Percentiles rank a stretch among this genome's conserved stretches.
Conservation (phyloP, 2,888 invertebrate species). For the Agapostemon virescens region DNA sequence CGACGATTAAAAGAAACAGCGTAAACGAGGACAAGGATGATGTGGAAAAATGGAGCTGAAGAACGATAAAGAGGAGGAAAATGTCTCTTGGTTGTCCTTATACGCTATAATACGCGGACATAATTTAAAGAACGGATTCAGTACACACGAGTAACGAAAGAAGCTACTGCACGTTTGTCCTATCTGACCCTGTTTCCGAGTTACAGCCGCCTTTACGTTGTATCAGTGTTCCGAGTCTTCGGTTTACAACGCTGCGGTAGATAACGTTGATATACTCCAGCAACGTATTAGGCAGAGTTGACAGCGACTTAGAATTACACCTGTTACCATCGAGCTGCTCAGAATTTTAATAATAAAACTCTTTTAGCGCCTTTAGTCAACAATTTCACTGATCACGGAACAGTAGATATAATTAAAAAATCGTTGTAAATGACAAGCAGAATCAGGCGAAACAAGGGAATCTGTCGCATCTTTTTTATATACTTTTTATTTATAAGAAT, state of each 20-base stretch:
- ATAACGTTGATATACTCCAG: not conserved
- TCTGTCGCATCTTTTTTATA: too few relatives aligned
- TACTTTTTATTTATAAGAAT: too few relatives aligned
- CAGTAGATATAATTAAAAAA: too few relatives aligned
- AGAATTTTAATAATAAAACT: not conserved
- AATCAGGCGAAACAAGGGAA: too few relatives aligned
- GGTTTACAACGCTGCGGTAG: not conserved
- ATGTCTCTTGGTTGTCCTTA: not conserved
- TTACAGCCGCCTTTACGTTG: conserved; percentile 2
- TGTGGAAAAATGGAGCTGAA: not conserved
- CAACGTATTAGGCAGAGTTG: not conserved
- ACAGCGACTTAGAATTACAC: not conserved
- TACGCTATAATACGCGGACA: too few relatives aligned
- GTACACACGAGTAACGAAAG: not conserved
- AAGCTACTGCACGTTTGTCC: not conserved
- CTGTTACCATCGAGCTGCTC: not conserved
- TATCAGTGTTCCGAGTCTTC: not conserved
- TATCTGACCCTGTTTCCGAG: conserved; percentile 1
- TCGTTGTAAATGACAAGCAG: too few relatives aligned
- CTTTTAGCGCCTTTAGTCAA: too few relatives aligned
- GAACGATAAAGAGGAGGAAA: too few relatives aligned
- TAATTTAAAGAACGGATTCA: not conserved
- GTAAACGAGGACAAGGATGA: not conserved
- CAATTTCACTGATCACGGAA: too few relatives aligned
- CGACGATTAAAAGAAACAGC: not conserved